Conservation (phyloP, 2,888 invertebrate genomes). For the Hypselothyrea guttata region DNA sequence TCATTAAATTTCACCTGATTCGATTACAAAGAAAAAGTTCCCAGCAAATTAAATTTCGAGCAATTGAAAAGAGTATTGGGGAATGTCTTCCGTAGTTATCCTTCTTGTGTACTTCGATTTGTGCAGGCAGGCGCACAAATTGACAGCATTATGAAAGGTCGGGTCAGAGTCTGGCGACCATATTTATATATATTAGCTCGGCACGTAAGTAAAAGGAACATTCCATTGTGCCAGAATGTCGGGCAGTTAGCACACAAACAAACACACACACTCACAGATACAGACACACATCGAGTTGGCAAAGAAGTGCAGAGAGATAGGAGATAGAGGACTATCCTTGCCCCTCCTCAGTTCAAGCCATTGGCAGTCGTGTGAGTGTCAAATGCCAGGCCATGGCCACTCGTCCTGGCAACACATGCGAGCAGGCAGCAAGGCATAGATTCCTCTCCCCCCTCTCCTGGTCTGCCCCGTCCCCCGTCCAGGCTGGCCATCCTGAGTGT, state of each 20-base stretch:
- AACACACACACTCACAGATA: slow-evolving; percentile 26
- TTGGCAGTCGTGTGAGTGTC: slow-evolving; percentile 60
- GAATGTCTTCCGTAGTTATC: slow-evolving; percentile 11
- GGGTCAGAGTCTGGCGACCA: slow-evolving; percentile 59
- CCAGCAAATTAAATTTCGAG: no score
- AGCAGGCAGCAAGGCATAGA: slow-evolving; percentile 34
- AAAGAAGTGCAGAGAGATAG: slow-evolving; percentile 12
- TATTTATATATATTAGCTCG: slow-evolving; percentile 72
- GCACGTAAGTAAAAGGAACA: slow-evolving; percentile 74
- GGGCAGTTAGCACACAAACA: slow-evolving; percentile 70
- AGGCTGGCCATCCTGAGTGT: no score
- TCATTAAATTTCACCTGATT: no score
- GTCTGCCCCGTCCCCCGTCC: no score
- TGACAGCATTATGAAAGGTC: slow-evolving; percentile 77
- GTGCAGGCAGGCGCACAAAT: slow-evolving; percentile 74
- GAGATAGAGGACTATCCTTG: slow-evolving; percentile 53
- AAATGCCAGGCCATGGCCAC: slow-evolving; percentile 57
- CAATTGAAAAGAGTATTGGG: slow-evolving; percentile 3
- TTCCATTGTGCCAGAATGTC: slow-evolving; percentile 73
- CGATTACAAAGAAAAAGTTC: no score
- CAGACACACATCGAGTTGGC: slow-evolving; percentile 7
- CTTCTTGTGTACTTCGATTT: slow-evolving; percentile 35
- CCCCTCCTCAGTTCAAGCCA: slow-evolving; percentile 62
- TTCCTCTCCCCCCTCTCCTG: background rate
- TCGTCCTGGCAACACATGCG: slow-evolving; percentile 64